A percentile compares a stretch with the other conserved stretches of the same genome.
Conservation (phyloP, 2,797 vertebrate species). For the Notolepis coatsorum region DNA sequence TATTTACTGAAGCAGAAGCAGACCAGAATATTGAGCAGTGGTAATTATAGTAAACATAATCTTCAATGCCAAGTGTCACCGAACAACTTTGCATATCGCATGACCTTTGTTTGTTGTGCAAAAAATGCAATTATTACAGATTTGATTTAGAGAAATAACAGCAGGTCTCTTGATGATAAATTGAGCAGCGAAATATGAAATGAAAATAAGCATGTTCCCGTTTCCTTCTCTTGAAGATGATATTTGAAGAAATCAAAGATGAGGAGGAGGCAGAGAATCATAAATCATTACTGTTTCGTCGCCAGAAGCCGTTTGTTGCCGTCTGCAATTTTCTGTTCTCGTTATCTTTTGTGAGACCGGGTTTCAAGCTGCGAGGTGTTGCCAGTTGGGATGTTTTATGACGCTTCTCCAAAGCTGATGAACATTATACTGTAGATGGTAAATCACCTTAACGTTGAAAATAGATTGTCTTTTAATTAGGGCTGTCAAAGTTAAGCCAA, state of each 20-base stretch:
- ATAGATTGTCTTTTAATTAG: no score
- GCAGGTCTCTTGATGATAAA: constrained; percentile 3
- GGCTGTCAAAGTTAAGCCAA: no score
- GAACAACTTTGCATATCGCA: no score
- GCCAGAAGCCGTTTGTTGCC: constrained; percentile 11
- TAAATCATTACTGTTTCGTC: constrained; percentile 19
- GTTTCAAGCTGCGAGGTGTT: background rate
- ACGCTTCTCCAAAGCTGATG: background rate
- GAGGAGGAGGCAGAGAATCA: constrained; percentile 17
- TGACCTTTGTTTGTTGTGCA: background rate
- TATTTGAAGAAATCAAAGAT: constrained; percentile 30
- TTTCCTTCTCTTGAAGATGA: constrained; percentile 23
- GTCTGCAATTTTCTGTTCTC: constrained; percentile 8
- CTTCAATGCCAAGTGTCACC: no score
- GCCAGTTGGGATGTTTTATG: background rate
- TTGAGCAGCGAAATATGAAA: constrained; percentile 25
- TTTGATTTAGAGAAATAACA: constrained; percentile 17
- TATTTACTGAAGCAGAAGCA: no score
- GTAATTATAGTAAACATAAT: no score
- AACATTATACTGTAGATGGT: no score
- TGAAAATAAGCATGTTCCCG: constrained; percentile 43
- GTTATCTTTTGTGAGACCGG: background rate
- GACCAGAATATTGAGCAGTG: no score
- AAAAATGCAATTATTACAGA: constrained; percentile 18
- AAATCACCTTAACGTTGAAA: no score